A percentile compares a stretch with the other conserved stretches of the same genome.
Conservation (phyloP, 1,140 invertebrate genomes). For the Anastrepha ludens region DNA sequence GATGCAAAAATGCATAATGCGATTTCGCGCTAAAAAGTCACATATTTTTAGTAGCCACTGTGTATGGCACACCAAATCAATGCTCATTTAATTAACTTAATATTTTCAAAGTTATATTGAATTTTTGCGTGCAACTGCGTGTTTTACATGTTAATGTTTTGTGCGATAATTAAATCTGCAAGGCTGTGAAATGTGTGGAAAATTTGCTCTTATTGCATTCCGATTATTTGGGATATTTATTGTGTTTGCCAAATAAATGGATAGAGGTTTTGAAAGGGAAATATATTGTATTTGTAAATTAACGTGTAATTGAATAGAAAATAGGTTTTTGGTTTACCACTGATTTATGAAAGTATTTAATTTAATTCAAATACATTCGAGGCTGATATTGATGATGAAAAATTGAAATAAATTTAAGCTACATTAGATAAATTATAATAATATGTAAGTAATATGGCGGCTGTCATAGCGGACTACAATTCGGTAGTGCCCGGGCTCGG, state of each 20-base stretch:
- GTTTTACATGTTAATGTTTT: not conserved
- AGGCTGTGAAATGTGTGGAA: not conserved
- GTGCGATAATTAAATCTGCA: not conserved
- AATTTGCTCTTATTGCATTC: not conserved
- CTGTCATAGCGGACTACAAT: no score
- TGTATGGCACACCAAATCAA: not conserved
- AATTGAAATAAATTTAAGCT: no score
- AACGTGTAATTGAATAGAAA: not conserved
- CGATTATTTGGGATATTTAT: not conserved
- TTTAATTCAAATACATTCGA: not conserved
- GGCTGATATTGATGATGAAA: no score
- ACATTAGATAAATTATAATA: no score
- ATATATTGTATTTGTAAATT: not conserved
- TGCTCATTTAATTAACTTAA: constrained; percentile 24
- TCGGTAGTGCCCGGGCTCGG: no score
- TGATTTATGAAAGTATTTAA: not conserved
- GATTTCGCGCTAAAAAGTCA: not conserved
- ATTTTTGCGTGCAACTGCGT: not conserved
- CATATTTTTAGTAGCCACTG: not conserved
- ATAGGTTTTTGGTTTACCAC: not conserved
- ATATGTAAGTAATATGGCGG: no score
- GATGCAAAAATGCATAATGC: not conserved
- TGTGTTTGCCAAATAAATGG: constrained; percentile 11
- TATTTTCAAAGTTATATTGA: not conserved
- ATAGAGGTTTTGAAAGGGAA: not conserved